Conservation (phyloP, 2,113 vertebrate genomes). For the Clarias gariepinus region DNA sequence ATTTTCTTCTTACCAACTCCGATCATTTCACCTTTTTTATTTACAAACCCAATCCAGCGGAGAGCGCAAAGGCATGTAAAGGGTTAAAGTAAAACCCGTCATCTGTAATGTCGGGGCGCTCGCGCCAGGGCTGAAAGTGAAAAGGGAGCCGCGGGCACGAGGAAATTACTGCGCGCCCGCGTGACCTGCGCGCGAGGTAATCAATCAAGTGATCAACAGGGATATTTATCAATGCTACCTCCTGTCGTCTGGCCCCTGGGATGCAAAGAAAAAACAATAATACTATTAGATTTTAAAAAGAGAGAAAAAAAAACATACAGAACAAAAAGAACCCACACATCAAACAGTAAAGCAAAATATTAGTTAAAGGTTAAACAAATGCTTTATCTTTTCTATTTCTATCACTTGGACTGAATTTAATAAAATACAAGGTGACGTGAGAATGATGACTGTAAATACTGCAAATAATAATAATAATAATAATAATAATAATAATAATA, state of each 20-base stretch:
- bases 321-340: background rate
- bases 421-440: background rate
- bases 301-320: background rate
- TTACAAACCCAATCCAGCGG: background rate
- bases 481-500: background rate
- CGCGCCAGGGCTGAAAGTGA: conserved; percentile 90
- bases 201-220: conserved; percentile 99
- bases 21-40: background rate
- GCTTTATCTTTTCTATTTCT: background rate
- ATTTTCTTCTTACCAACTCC: background rate
- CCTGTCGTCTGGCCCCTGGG: conserved; percentile 73
- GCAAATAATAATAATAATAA: background rate
- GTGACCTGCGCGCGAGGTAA: conserved; percentile 98
- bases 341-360: background rate
- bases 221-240: conserved; percentile 97
- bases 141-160: conserved; percentile 93
- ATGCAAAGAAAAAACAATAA: conserved; percentile 30
- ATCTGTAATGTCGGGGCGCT: conserved; percentile 83
- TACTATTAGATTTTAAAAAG: background rate
- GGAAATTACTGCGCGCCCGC: conserved; percentile 97
- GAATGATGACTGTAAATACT: background rate
- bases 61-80: conserved; percentile 76
- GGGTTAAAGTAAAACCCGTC: conserved; percentile 91
- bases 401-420: background rate
- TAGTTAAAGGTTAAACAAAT: background rate